Conservation (phyloP, 2,888 invertebrate species). For the Spisula solida region DNA sequence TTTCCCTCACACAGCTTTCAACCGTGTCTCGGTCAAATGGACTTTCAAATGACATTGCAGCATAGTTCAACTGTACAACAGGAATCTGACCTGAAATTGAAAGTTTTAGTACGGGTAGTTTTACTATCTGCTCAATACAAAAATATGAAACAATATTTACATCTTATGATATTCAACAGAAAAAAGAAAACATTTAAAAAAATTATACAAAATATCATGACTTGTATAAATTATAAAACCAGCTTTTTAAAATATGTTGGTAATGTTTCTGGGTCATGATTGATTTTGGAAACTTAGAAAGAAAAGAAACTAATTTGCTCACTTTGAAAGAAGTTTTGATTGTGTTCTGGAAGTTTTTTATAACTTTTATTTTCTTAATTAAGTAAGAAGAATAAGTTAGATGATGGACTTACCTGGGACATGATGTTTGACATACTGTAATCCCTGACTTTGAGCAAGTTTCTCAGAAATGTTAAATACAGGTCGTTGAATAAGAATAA, state of each 20-base stretch:
- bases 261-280: too few relatives aligned
- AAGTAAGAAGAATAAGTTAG: too few relatives aligned
- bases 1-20: constrained; percentile 86
- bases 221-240: too few relatives aligned
- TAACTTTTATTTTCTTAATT: too few relatives aligned
- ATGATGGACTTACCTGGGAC: constrained; percentile 81
- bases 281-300: too few relatives aligned
- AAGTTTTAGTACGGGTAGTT: not conserved
- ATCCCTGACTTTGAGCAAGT: constrained; percentile 86
- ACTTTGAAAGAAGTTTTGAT: too few relatives aligned
- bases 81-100: constrained; percentile 85
- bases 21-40: constrained; percentile 87
- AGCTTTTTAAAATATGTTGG: too few relatives aligned
- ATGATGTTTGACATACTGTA: constrained; percentile 85
- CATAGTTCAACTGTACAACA: constrained; percentile 86
- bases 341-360: too few relatives aligned
- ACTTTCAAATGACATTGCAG: constrained; percentile 86
- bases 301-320: too few relatives aligned
- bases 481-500: constrained; percentile 86
- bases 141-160: not conserved
- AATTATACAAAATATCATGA: too few relatives aligned
- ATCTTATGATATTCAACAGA: not conserved
- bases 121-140: not conserved
- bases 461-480: constrained; percentile 87
- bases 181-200: not conserved